Percentiles rank a stretch among this genome's conserved stretches.
Conservation (phyloP, 2,113 vertebrate genomes). For the Gasterosteus aculeatus region DNA sequence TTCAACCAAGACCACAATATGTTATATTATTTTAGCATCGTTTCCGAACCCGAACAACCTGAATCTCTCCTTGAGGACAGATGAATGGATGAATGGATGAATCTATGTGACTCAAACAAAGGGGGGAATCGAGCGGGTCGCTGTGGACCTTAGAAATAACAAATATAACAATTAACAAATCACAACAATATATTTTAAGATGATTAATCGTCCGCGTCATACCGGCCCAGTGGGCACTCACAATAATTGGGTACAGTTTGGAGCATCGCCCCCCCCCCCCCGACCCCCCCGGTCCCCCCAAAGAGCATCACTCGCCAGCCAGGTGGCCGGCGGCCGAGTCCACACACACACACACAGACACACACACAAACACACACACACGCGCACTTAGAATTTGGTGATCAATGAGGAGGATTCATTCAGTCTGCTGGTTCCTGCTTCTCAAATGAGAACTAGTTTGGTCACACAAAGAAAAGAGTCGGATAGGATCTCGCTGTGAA, state of each 20-base stretch:
- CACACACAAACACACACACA: constrained; percentile 4
- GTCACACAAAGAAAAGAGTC: background rate
- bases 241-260: constrained; percentile 57
- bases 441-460: background rate
- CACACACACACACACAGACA: constrained; percentile 2
- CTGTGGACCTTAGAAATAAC: constrained; percentile 8
- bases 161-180: background rate
- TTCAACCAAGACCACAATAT: no score
- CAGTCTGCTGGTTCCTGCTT: no score
- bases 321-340: constrained; percentile 28
- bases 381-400: background rate
- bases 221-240: constrained; percentile 51
- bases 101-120: background rate
- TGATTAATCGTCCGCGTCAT: background rate
- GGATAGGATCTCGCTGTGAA: no score
- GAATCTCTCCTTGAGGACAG: background rate
- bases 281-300: no score
- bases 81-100: background rate
- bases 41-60: no score
- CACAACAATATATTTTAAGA: background rate
- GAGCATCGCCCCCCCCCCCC: background rate
- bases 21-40: no score
- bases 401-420: background rate
- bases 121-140: constrained; percentile 4
- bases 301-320: constrained; percentile 38